Conservation (phyloP, 2,113 vertebrate species). For the Silurus glanis region DNA sequence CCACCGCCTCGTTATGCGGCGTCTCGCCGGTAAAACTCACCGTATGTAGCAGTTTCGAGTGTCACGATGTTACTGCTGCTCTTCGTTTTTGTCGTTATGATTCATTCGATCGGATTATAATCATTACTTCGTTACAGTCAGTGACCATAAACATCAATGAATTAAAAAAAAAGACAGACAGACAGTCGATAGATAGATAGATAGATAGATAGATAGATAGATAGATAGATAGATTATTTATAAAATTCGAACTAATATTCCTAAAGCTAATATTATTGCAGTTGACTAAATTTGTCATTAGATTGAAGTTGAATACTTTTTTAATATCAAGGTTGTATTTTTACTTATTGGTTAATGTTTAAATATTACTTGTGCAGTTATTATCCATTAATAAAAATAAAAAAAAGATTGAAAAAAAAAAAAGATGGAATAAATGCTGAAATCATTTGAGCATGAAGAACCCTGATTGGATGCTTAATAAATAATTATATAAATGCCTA, state of each 20-base stretch:
- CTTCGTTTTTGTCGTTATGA: conserved; percentile 32
- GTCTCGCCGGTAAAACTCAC: conserved; percentile 37
- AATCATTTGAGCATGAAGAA: background rate
- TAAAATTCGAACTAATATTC: background rate
- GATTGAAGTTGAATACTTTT: background rate
- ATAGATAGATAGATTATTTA: background rate
- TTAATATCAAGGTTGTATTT: too few species aligned
- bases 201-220: too few species aligned
- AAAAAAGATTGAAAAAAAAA: too few species aligned
- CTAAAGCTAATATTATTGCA: background rate
- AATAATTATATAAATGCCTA: background rate
- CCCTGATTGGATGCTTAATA: background rate
- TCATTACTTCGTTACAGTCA: conserved; percentile 1
- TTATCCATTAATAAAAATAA: background rate
- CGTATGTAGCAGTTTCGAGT: conserved; percentile 18
- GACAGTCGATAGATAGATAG: too few species aligned
- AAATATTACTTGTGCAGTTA: too few species aligned
- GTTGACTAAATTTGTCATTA: background rate
- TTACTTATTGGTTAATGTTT: background rate
- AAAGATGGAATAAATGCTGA: background rate
- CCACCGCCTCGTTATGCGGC: conserved; percentile 17
- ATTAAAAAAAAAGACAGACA: too few species aligned
- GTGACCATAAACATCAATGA: too few species aligned
- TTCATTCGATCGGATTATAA: conserved; percentile 48
- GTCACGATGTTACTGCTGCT: conserved; percentile 32